phyloP scores from a whole-genome alignment of 53 echinoderm and acorn worm species.

The Actinopyga echinites region DNA sequence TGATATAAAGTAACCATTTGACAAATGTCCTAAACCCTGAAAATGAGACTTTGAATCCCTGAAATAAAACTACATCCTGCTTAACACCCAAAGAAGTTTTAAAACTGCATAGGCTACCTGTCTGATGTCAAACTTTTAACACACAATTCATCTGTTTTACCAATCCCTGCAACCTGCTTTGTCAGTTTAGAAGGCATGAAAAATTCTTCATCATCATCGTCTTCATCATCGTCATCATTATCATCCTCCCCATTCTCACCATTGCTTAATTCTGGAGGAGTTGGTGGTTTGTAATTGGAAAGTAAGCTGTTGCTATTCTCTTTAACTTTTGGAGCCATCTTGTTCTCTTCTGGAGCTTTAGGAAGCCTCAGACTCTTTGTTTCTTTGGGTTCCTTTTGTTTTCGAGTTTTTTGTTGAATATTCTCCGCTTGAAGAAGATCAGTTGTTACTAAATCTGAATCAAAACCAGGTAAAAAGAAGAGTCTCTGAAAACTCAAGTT shows the following conservation, averaged over 20 bases:
- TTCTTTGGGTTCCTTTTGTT: background rate
- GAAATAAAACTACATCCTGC: too few species aligned
- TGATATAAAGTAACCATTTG: too few species aligned
- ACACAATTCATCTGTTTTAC: too few species aligned
- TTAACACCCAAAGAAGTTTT: too few species aligned
- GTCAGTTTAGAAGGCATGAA: background rate
- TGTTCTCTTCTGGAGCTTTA: too few species aligned
- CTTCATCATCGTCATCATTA: slow-evolving; percentile 17
- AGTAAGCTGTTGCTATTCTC: background rate
- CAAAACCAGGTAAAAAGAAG: background rate
- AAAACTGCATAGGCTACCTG: too few species aligned
- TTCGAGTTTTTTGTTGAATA: slow-evolving; percentile 45
- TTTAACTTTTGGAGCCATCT: background rate
- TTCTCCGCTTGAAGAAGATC: slow-evolving; percentile 46
- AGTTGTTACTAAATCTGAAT: slow-evolving; percentile 52
- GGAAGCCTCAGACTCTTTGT: too few species aligned
- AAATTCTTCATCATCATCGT: slow-evolving; percentile 11
- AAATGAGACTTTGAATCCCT: too few species aligned
- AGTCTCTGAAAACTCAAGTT: too few species aligned
- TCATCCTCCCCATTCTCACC: slow-evolving; percentile 36
- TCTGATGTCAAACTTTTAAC: too few species aligned
- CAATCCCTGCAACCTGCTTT: too few species aligned
- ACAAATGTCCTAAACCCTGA: too few species aligned
- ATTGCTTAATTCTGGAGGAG: background rate
- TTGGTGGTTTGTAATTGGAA: background rate